These are phyloP conservation scores for Triplophysa siluroides DNA, from an alignment of 2,113 vertebrate species.

Conservation along the genomic window DNA sequence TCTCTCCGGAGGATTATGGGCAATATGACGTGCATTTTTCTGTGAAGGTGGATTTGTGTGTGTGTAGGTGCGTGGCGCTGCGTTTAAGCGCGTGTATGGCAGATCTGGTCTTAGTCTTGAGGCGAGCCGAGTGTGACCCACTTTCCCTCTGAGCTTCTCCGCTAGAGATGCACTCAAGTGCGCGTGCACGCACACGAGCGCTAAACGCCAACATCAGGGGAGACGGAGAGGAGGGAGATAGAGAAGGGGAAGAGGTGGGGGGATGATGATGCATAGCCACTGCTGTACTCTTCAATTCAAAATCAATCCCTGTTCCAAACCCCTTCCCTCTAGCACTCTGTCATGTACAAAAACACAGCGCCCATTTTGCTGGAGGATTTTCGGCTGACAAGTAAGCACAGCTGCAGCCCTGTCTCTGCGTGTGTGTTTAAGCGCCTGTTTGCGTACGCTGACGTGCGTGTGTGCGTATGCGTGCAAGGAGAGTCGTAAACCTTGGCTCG, in stretches of 20 bases:
- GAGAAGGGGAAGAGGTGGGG: constrained; percentile 28
- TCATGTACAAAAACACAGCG: constrained; percentile 38
- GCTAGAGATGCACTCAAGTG: constrained; percentile 48
- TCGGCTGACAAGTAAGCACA: constrained; percentile 33
- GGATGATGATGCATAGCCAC: constrained; percentile 51
- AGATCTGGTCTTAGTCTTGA: constrained; percentile 51
- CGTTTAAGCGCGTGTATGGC: constrained; percentile 39
- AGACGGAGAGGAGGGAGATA: constrained; percentile 37
- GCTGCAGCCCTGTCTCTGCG: constrained; percentile 21
- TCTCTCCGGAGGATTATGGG: constrained; percentile 37
- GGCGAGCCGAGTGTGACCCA: constrained; percentile 55
- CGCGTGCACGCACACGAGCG: constrained; percentile 51
- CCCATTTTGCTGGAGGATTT: constrained; percentile 37
- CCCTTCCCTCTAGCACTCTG: constrained; percentile 41
- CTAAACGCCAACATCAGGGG: constrained; percentile 47
- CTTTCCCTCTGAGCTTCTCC: constrained; percentile 65
- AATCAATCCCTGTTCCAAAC: constrained; percentile 52
- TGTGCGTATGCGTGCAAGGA: constrained; percentile 58
- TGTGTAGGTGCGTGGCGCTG: constrained; percentile 28
- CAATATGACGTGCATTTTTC: constrained; percentile 33
- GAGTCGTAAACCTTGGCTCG: constrained; percentile 24
- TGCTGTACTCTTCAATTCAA: constrained; percentile 52
- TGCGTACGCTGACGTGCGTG: constrained; percentile 59
- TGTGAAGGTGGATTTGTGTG: constrained; percentile 29
- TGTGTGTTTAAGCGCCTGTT: constrained; percentile 5